Percentiles rank a stretch among this genome's conserved stretches.
These are phyloP conservation scores for Agonopterix arenella DNA, from an alignment of 2,888 invertebrate genomes.

Conservation along the genomic window DNA sequence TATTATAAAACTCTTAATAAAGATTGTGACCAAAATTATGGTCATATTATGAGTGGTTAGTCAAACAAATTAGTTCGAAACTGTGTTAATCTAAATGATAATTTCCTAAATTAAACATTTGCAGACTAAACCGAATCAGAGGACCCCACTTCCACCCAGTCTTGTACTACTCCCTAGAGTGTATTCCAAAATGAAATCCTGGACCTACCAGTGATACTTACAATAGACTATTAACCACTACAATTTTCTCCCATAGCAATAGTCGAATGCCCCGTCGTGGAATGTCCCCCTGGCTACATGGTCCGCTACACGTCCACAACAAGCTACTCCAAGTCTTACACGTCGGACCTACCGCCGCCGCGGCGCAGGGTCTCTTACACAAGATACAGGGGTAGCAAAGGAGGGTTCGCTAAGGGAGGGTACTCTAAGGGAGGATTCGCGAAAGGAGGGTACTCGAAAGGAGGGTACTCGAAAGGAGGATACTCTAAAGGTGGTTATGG, in stretches of 20 bases:
- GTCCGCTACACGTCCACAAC: conserved; percentile 49
- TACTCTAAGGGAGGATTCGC: conserved; percentile 22
- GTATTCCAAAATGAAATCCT: too few species aligned
- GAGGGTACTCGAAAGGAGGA: conserved; percentile 27
- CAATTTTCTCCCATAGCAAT: conserved; percentile 27
- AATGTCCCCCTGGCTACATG: conserved; percentile 80
- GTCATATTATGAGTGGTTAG: too few species aligned
- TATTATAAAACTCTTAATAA: too few species aligned
- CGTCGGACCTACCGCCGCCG: conserved; percentile 68
- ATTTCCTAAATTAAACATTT: too few species aligned
- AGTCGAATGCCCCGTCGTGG: conserved; percentile 62
- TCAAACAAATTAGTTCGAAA: too few species aligned
- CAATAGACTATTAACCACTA: too few species aligned
- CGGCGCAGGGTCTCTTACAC: conserved; percentile 54
- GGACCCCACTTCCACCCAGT: too few species aligned
- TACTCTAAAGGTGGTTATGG: conserved; percentile 14
- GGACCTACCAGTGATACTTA: too few species aligned
- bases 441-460: conserved; percentile 26
- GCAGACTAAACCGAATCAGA: too few species aligned
- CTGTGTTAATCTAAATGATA: too few species aligned
- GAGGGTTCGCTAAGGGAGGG: conserved; percentile 37
- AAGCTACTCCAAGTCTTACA: conserved; percentile 82
- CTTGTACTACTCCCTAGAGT: too few species aligned
- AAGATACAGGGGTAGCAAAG: conserved; percentile 40
- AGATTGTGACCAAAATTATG: too few species aligned